A percentile compares a stretch with the other conserved stretches of the same genome.
Evolutionary conservation across 2,797 vertebrate genomes (phyloP).

Genomic region (Cirrhinus mrigala): DNA sequence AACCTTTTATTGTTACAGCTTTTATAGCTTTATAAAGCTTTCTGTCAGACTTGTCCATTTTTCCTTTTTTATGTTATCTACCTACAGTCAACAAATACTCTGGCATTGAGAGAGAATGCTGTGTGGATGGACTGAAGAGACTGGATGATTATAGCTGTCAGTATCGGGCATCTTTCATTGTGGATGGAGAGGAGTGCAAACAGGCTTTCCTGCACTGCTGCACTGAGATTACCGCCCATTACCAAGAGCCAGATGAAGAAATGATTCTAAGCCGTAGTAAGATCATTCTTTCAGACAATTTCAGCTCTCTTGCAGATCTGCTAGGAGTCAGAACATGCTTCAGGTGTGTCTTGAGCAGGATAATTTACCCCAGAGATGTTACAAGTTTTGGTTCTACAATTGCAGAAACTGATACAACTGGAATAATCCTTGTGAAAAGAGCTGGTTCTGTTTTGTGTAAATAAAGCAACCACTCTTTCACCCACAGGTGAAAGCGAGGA

Average conservation of each 20-base stretch:
- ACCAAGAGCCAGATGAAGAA: not conserved
- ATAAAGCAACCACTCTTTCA: too few species aligned
- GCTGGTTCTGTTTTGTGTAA: too few species aligned
- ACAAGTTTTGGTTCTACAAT: too few species aligned
- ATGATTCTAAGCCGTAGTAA: slow-evolving; percentile 40
- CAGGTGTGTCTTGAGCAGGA: too few species aligned
- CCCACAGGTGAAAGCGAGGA: too few species aligned
- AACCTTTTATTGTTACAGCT: too few species aligned
- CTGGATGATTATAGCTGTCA: slow-evolving; percentile 18
- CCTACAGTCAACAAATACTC: slow-evolving; percentile 30
- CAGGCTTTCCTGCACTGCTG: slow-evolving; percentile 52
- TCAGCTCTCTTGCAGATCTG: not conserved
- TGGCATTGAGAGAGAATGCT: slow-evolving; percentile 37
- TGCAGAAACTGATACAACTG: too few species aligned
- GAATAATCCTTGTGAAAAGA: too few species aligned
- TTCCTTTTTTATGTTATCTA: not conserved
- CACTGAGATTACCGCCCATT: not conserved
- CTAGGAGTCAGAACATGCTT: too few species aligned
- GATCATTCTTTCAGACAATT: not conserved
- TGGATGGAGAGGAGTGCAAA: not conserved
- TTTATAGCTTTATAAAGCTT: too few species aligned
- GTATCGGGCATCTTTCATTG: slow-evolving; percentile 4
- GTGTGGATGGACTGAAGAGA: slow-evolving; percentile 41
- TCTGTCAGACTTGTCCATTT: not conserved
- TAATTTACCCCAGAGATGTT: too few species aligned